Evolutionary conservation across 2,113 vertebrate genomes (phyloP).

Genomic region (Cyprinodon variegatus): DNA sequence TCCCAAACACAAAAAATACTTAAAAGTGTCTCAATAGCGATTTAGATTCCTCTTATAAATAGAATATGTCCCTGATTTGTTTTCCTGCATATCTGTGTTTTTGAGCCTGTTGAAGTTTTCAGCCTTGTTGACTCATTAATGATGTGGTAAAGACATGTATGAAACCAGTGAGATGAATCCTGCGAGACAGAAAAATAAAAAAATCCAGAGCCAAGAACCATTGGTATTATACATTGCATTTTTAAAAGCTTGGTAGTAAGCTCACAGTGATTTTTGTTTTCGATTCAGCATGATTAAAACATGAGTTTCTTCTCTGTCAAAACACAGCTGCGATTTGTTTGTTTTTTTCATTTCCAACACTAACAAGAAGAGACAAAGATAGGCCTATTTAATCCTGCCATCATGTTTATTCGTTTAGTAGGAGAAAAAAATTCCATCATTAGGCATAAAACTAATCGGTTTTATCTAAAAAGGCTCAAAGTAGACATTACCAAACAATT

Average conservation of each 20-base stretch:
- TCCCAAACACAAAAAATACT: neutral
- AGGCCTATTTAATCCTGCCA: neutral
- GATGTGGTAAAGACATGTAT: conserved; percentile 66
- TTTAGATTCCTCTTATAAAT: conserved; percentile 9
- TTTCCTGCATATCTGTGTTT: conserved; percentile 37
- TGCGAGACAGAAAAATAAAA: conserved; percentile 51
- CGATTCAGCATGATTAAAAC: conserved; percentile 44
- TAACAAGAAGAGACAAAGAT: conserved; percentile 20
- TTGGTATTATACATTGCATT: conserved; percentile 44
- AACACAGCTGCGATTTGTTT: conserved; percentile 31
- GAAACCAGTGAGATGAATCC: conserved; percentile 58
- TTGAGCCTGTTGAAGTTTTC: conserved; percentile 50
- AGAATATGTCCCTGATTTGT: conserved; percentile 17
- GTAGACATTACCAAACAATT: neutral
- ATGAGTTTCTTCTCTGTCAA: conserved; percentile 32
- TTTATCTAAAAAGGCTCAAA: neutral
- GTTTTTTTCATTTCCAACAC: neutral
- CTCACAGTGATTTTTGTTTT: conserved; percentile 26
- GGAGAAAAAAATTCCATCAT: neutral
- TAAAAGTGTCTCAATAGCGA: conserved; percentile 35
- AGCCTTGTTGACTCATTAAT: conserved; percentile 67
- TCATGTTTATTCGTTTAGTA: neutral
- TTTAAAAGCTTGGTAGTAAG: conserved; percentile 22
- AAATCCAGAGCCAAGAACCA: conserved; percentile 37
- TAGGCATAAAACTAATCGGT: neutral